phyloP scores from a whole-genome alignment of 2,888 invertebrate species.

The Laspeyria flexula region DNA sequence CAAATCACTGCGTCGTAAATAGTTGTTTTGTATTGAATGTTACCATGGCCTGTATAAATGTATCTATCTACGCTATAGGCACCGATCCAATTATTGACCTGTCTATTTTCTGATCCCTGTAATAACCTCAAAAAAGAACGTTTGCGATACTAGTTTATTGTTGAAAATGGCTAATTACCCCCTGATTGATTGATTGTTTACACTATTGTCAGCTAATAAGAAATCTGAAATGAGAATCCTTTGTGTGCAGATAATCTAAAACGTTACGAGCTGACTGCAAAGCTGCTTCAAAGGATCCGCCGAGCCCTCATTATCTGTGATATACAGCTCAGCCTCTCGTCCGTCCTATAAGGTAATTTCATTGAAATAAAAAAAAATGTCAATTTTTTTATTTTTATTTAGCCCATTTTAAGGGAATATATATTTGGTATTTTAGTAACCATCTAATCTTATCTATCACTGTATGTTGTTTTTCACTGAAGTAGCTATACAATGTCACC shows the following conservation, averaged over 20 bases:
- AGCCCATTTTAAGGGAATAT: no score
- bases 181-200: conserved; percentile 23
- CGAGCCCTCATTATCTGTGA: conserved; percentile 86
- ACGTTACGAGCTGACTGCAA: conserved; percentile 81
- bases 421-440: no score
- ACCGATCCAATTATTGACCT: conserved; percentile 22
- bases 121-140: conserved; percentile 73
- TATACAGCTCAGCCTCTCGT: conserved; percentile 87
- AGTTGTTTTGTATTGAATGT: conserved; percentile 33
- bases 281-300: conserved; percentile 84
- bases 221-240: conserved; percentile 30
- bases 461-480: background rate
- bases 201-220: conserved; percentile 19
- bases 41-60: conserved; percentile 29
- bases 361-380: conserved; percentile 2
- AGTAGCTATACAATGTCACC: background rate
- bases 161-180: conserved; percentile 5
- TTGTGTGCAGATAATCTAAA: conserved; percentile 70
- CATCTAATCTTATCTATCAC: background rate
- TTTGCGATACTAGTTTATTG: conserved; percentile 4
- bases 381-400: background rate
- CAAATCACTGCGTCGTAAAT: conserved; percentile 63
- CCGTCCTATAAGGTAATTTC: conserved; percentile 83
- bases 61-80: conserved; percentile 23
- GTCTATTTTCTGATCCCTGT: conserved; percentile 49